Conservation (phyloP, 2,113 vertebrate genomes). For the Macrotis lagotis region DNA sequence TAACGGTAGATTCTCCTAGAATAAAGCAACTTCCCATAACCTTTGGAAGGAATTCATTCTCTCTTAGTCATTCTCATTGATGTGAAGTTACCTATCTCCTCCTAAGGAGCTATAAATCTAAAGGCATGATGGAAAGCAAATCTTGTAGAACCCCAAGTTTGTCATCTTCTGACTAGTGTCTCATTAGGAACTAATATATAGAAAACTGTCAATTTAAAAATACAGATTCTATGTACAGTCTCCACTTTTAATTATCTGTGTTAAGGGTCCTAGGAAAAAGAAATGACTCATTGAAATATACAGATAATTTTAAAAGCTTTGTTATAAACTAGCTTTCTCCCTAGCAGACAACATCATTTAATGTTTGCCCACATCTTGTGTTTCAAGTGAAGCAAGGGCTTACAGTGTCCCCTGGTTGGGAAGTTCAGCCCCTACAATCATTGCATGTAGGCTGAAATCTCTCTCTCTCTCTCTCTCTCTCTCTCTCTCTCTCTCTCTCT, state of each 20-base stretch:
- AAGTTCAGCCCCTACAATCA: neutral
- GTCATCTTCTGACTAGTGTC: neutral
- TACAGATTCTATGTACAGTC: neutral
- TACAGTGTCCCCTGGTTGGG: neutral
- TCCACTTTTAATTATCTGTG: slow-evolving; percentile 35
- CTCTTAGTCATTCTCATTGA: slow-evolving; percentile 57
- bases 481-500: no score
- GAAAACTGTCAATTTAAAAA: slow-evolving; percentile 35
- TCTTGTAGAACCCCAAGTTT: slow-evolving; percentile 24
- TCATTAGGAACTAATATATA: slow-evolving; percentile 30
- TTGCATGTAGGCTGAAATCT: neutral
- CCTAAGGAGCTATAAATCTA: slow-evolving; percentile 48
- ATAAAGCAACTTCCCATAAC: slow-evolving; percentile 49
- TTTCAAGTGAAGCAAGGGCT: slow-evolving; percentile 6
- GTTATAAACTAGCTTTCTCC: neutral
- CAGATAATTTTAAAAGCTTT: neutral
- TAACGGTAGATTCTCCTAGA: slow-evolving; percentile 43
- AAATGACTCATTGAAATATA: slow-evolving; percentile 14
- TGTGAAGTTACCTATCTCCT: slow-evolving; percentile 67
- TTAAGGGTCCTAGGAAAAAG: slow-evolving; percentile 24
- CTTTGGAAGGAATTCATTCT: slow-evolving; percentile 32
- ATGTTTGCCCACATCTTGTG: slow-evolving; percentile 3
- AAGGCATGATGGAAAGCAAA: slow-evolving; percentile 58
- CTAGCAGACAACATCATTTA: neutral
- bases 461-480: neutral